Conservation (phyloP, 2,113 vertebrate genomes). For the Orientallactaga bullata region DNA sequence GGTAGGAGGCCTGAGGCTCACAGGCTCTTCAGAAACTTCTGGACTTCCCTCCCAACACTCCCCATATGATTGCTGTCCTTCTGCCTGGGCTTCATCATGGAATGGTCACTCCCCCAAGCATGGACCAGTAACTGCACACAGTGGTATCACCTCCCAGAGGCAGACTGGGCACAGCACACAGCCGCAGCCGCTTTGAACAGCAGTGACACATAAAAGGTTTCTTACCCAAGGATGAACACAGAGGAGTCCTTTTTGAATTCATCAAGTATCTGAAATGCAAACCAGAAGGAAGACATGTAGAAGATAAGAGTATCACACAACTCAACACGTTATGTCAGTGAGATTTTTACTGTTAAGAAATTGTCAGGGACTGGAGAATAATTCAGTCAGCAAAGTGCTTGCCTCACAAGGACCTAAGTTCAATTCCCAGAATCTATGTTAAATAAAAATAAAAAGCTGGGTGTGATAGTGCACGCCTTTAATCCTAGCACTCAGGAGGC, state of each 20-base stretch:
- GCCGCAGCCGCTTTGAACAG: rapidly evolving
- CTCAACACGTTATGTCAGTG: rapidly evolving
- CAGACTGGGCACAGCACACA: background rate
- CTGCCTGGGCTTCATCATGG: background rate
- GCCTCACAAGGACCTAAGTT: too few species aligned
- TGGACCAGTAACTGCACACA: background rate
- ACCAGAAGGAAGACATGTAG: background rate
- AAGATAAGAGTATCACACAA: background rate
- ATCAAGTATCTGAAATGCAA: constrained; percentile 92
- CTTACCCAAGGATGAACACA: constrained; percentile 97
- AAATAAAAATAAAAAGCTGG: too few species aligned
- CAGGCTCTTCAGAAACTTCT: background rate
- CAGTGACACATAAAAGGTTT: background rate
- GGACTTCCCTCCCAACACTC: background rate
- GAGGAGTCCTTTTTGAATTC: constrained; percentile 97
- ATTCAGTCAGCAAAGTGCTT: too few species aligned
- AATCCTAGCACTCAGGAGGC: too few species aligned
- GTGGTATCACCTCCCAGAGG: rapidly evolving
- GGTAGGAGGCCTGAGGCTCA: background rate
- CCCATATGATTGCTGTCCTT: rapidly evolving
- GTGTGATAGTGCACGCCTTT: too few species aligned
- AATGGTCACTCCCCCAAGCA: background rate
- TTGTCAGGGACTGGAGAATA: background rate
- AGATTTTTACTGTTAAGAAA: background rate
- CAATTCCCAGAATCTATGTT: too few species aligned